phyloP scores from a whole-genome alignment of 2,888 invertebrate species.

The Monoplex corrugatus region DNA sequence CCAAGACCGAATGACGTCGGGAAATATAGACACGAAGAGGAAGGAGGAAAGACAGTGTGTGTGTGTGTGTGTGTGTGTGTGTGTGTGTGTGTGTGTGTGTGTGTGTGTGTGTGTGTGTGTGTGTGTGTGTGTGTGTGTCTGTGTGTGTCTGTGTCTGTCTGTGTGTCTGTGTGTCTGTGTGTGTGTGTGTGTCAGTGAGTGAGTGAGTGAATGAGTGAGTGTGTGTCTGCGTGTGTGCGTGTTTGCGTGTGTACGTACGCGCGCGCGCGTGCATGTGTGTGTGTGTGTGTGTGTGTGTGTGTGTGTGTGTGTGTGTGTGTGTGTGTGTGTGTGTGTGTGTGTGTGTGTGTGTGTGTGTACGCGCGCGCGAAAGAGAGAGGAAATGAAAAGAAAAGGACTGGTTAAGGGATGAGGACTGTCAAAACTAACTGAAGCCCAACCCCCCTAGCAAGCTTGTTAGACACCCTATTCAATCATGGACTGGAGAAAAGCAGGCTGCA shows the following conservation, averaged over 20 bases:
- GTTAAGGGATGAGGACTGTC: too few relatives aligned
- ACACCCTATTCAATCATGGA: too few relatives aligned
- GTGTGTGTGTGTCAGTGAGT: not conserved
- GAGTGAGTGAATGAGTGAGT: not conserved
- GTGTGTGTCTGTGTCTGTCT: not conserved
- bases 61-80: not conserved
- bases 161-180: not conserved
- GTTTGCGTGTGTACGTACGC: not conserved
- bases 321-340: not conserved
- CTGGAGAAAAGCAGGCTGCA: too few relatives aligned
- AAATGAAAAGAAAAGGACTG: too few relatives aligned
- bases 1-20: too few relatives aligned
- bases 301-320: constrained; percentile 1
- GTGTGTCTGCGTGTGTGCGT: not conserved
- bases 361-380: too few relatives aligned
- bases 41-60: not conserved
- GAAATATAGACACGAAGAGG: too few relatives aligned
- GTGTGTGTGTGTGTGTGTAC: too few relatives aligned
- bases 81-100: not conserved
- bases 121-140: not conserved
- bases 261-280: not conserved
- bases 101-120: not conserved
- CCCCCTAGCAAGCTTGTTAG: too few relatives aligned
- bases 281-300: constrained; percentile 11
- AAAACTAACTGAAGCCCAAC: too few relatives aligned